A percentile compares a stretch with the other conserved stretches of the same genome.
phyloP scores from a whole-genome alignment of 2,113 vertebrate species.

The Numenius arquata region DNA sequence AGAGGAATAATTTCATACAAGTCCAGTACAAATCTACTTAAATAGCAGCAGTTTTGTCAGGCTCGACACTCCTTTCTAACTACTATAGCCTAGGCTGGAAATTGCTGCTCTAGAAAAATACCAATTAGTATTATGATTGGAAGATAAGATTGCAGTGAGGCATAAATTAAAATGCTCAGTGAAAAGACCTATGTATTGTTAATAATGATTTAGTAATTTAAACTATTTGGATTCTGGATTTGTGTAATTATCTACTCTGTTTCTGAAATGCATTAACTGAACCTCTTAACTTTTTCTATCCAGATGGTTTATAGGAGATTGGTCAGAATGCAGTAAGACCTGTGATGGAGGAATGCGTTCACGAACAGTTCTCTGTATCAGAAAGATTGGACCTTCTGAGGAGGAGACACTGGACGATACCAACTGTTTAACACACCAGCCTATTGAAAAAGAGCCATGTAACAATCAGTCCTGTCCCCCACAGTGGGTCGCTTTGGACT shows the following conservation, averaged over 20 bases:
- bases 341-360: constrained; percentile 90
- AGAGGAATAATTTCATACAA: not conserved
- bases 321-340: constrained; percentile 94
- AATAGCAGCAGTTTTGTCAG: not conserved
- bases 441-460: constrained; percentile 89
- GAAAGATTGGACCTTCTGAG: constrained; percentile 88
- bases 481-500: constrained; percentile 95
- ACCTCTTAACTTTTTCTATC: not conserved
- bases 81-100: not conserved
- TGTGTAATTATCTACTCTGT: not conserved
- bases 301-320: constrained; percentile 98
- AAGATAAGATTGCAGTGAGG: not conserved
- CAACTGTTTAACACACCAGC: constrained; percentile 90
- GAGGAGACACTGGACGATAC: constrained; percentile 91
- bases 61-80: not conserved
- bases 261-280: not conserved
- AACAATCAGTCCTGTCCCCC: constrained; percentile 97
- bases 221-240: not conserved
- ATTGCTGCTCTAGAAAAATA: not conserved
- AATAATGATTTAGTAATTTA: not conserved
- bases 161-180: not conserved
- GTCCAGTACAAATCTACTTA: not conserved
- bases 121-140: not conserved
- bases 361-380: constrained; percentile 91
- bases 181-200: not conserved